These are phyloP conservation scores for Microcebus jonahi DNA, from an alignment of 2,113 vertebrate genomes.

Conservation along the genomic window DNA sequence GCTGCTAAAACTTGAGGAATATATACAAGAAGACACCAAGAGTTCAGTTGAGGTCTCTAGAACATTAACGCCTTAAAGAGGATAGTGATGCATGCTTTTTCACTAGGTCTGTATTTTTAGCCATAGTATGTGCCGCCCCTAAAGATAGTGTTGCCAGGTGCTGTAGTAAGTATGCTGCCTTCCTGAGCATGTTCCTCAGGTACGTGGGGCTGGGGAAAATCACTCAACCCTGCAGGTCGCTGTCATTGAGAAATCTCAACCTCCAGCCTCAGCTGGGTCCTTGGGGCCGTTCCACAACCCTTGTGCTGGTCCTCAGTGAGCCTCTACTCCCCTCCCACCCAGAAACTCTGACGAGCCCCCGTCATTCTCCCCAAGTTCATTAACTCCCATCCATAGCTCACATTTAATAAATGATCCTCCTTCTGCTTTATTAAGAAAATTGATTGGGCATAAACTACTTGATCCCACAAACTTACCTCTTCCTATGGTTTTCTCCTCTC, in stretches of 20 bases:
- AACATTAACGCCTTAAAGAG: neutral
- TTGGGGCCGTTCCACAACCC: neutral
- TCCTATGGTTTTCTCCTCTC: neutral
- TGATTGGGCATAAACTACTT: neutral
- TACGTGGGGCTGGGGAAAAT: neutral
- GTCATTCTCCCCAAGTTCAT: neutral
- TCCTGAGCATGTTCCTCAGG: neutral
- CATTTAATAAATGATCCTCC: neutral
- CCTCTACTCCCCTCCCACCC: neutral
- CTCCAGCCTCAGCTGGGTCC: neutral
- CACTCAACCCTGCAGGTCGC: neutral
- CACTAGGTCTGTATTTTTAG: slow-evolving; percentile 28
- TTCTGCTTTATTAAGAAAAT: neutral
- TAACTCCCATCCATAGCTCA: neutral
- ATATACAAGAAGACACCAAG: neutral
- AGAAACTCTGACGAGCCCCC: neutral
- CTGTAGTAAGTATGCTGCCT: neutral
- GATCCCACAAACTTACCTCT: neutral
- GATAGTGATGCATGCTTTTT: neutral
- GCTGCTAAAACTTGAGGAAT: neutral
- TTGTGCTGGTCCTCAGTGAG: neutral
- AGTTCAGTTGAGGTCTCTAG: neutral
- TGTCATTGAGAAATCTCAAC: neutral
- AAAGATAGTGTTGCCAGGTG: neutral
- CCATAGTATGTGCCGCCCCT: neutral